These are phyloP conservation scores for Lymantria dispar DNA, from an alignment of 2,888 invertebrate genomes.

Conservation along the genomic window DNA sequence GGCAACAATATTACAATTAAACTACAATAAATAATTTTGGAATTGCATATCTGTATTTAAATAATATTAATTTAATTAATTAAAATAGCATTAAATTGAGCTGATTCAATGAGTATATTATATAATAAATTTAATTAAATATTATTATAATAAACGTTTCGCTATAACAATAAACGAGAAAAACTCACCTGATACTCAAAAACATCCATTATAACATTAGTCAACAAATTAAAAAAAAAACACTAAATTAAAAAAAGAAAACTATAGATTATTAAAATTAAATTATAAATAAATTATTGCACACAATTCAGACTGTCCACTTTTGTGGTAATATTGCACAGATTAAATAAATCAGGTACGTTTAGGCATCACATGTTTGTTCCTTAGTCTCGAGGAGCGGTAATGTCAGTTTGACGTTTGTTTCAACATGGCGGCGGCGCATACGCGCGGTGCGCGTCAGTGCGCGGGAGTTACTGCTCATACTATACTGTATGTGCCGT, in stretches of 20 bases:
- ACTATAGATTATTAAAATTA: conserved; percentile 15
- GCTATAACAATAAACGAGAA: neutral
- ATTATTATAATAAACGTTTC: no score
- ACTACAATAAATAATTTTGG: no score
- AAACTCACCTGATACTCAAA: conserved; percentile 73
- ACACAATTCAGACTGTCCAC: conserved; percentile 73
- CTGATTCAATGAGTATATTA: no score
- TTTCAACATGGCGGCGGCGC: conserved; percentile 32
- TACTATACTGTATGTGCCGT: conserved; percentile 39
- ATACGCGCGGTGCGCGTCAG: conserved; percentile 50
- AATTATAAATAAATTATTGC: conserved; percentile 53
- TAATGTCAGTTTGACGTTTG: conserved; percentile 39
- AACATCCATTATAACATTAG: conserved; percentile 65
- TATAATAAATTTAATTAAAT: no score
- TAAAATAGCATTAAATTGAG: no score
- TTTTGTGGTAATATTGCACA: conserved; percentile 61
- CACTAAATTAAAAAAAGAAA: conserved; percentile 32
- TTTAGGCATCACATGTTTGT: conserved; percentile 24
- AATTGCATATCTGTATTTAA: no score
- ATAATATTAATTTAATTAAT: no score
- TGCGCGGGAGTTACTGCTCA: conserved; percentile 34
- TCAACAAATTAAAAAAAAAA: conserved; percentile 29
- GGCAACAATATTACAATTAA: no score
- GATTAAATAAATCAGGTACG: conserved; percentile 57
- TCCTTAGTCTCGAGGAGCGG: conserved; percentile 18